Evolutionary conservation across 92 coral and sea anemone species (phyloP).

Genomic region (Paramuricea clavata): DNA sequence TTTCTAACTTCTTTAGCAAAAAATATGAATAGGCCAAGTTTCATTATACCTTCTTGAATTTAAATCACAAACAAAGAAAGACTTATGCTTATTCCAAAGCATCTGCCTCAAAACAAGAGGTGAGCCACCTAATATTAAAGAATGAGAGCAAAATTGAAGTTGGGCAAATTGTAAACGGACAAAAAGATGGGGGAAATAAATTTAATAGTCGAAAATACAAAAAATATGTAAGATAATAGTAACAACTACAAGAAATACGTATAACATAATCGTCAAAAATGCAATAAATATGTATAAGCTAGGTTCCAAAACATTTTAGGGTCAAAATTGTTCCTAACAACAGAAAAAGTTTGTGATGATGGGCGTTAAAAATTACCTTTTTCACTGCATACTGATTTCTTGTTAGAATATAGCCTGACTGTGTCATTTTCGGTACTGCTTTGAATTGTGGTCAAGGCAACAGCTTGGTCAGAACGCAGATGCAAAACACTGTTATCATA

Average conservation of each 20-base stretch:
- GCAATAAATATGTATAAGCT: too few species aligned
- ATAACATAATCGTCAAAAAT: too few species aligned
- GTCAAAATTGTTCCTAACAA: too few species aligned
- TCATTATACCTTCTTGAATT: constrained; percentile 7
- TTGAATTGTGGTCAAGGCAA: neutral
- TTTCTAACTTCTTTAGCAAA: neutral
- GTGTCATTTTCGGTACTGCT: neutral
- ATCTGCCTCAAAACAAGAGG: constrained; percentile 32
- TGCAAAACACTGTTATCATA: neutral
- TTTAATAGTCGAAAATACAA: too few species aligned
- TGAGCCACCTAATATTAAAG: constrained; percentile 6
- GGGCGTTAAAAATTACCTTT: neutral
- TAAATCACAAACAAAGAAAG: constrained; percentile 22
- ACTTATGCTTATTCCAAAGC: neutral
- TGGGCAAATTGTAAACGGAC: too few species aligned
- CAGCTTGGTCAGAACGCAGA: neutral
- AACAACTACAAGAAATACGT: too few species aligned
- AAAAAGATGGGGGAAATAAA: too few species aligned
- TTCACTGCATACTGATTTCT: constrained; percentile 17
- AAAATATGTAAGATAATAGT: too few species aligned
- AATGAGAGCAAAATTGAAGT: too few species aligned
- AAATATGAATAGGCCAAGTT: neutral
- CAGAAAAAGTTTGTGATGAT: neutral
- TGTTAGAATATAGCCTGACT: constrained; percentile 13
- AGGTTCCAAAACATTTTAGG: too few species aligned